These are phyloP conservation scores for Pomatostomus ruficeps DNA, from an alignment of 2,113 vertebrate genomes.

Conservation along the genomic window DNA sequence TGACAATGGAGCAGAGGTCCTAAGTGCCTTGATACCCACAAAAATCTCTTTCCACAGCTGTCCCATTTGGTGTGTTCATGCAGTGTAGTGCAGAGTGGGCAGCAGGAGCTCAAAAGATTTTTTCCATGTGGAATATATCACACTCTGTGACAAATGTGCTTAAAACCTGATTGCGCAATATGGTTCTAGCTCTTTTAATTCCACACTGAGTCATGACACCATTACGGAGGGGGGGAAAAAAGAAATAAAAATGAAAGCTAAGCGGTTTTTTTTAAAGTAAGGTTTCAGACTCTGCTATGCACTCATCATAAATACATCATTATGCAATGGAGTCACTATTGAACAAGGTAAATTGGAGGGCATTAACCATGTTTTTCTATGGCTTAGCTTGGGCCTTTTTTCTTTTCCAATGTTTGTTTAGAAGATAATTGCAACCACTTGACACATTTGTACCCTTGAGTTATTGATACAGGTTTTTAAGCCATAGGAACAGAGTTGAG, in stretches of 20 bases:
- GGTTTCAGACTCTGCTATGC: background rate
- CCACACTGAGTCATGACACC: background rate
- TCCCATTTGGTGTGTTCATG: background rate
- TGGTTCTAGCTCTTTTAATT: background rate
- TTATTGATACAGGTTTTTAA: background rate
- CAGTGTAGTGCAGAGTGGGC: background rate
- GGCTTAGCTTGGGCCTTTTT: background rate
- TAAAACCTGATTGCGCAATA: background rate
- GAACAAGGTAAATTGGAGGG: background rate
- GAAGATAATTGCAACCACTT: background rate
- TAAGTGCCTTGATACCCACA: background rate
- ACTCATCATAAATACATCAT: background rate
- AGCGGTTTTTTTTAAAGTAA: background rate
- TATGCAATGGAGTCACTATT: background rate
- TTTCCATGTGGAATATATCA: background rate
- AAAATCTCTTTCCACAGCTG: background rate
- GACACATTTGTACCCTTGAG: background rate
- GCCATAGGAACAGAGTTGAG: background rate
- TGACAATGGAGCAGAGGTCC: background rate
- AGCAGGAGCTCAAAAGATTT: background rate
- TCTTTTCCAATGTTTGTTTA: background rate
- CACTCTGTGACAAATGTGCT: background rate
- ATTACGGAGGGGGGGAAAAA: rapidly evolving
- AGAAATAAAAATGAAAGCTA: background rate
- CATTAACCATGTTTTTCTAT: background rate